Evolutionary conservation across 37 sponge, comb jelly and placozoan genomes (phyloP), one percentile per base, ranked within the genome.

Genomic region (Eunapius fragilis): DNA sequence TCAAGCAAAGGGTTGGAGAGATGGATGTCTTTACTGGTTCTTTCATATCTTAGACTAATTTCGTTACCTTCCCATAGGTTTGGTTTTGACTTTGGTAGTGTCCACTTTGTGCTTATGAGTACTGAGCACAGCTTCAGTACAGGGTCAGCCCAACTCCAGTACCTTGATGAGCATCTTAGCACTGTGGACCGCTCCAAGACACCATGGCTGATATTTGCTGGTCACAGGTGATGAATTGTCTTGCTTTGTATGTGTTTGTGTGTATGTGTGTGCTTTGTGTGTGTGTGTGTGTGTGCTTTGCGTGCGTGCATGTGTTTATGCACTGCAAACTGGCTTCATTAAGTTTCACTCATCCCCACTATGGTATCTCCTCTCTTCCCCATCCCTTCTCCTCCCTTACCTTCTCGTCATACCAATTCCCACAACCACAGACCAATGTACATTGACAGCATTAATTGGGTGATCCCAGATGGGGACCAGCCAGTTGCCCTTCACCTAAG

Each of bases 61-160:
- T 45, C 47, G 9, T 45, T 45, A 45, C 9, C 47, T 9, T 45
- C 47, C 47, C 4, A 45, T 45, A 89, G 95, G 95, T 95, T 84
- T 84, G 89, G 92, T 25, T 88, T 89, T 74, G 87, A 89, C 74
- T 86, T 89, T 86, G 95, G 92, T 27, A 50, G 67, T 24, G 84
- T 86, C 48, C 95, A 95, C 80, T 86, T 95, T 83, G 86, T 91
- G 4, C 71, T 89, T 72, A 91, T 95, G 92, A 89, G 90, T 25
- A 95, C 95, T 14, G 95, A 95, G 85, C 89, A 92, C 75, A 84
- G 81, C 79, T n/a, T n/a, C n/a, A n/a, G n/a, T n/a, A n/a, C n/a
- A n/a, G n/a, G n/a, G n/a, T n/a, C n/a, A n/a, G n/a, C n/a, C n/a
- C n/a, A n/a, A n/a, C n/a, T n/a, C n/a, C n/a, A n/a, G n/a, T n/a